Conservation (phyloP, 2,888 invertebrate species). For the Caenorhabditis sp. region DNA sequence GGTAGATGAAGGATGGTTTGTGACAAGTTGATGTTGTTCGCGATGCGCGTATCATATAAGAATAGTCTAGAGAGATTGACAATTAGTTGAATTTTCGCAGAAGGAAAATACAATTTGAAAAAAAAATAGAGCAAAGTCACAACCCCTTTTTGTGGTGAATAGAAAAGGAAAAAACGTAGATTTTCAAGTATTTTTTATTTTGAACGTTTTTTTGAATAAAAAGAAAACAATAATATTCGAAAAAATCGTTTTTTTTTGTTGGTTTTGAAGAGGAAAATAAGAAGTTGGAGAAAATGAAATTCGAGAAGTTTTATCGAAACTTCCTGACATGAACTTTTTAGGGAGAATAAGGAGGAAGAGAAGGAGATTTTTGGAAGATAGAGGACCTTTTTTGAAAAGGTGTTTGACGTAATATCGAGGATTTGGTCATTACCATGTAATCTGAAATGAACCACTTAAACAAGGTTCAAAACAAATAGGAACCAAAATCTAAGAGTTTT, state of each 20-base stretch:
- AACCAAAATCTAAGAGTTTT: too few relatives aligned
- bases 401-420: too few relatives aligned
- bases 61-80: conserved; percentile 5
- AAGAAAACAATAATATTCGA: background rate
- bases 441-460: too few relatives aligned
- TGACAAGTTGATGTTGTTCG: conserved; percentile 18
- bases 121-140: background rate
- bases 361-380: conserved; percentile 8
- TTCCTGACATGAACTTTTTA: background rate
- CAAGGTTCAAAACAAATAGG: too few relatives aligned
- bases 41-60: conserved; percentile 32
- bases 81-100: background rate
- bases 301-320: background rate
- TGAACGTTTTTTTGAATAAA: too few relatives aligned
- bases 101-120: background rate
- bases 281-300: background rate
- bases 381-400: background rate
- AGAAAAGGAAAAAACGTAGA: too few relatives aligned
- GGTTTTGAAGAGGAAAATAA: background rate
- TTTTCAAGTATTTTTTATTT: too few relatives aligned
- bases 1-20: conserved; percentile 8
- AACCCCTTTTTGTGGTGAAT: background rate
- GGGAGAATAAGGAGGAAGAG: conserved; percentile 5
- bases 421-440: too few relatives aligned
- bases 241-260: background rate